Evolutionary conservation across 2,797 vertebrate genomes (phyloP).

Genomic region (Neosalanx taihuensis): DNA sequence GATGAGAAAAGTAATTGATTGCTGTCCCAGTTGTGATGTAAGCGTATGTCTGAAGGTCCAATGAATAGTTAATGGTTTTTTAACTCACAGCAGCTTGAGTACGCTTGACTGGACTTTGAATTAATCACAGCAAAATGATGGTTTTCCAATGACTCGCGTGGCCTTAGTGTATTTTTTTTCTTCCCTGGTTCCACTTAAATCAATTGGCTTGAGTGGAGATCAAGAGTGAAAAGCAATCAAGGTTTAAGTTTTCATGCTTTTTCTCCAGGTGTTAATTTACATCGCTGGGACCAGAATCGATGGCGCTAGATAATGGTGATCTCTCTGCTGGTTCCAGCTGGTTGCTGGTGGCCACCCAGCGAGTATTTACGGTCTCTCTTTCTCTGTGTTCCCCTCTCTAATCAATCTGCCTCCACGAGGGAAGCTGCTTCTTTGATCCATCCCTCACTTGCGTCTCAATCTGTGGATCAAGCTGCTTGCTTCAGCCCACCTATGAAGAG

Average conservation of each 20-base stretch:
- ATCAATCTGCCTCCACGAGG: neutral
- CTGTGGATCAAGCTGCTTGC: neutral
- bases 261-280: constrained; percentile 79
- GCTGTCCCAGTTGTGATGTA: constrained; percentile 51
- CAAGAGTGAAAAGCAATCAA: constrained; percentile 80
- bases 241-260: constrained; percentile 74
- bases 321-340: constrained; percentile 45
- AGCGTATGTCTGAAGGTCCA: constrained; percentile 40
- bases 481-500: constrained; percentile 9
- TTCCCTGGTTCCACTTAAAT: constrained; percentile 68
- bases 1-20: constrained; percentile 63
- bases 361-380: constrained; percentile 17
- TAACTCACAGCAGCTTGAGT: constrained; percentile 24
- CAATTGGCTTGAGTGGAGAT: constrained; percentile 76
- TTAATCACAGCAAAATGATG: constrained; percentile 38
- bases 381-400: neutral
- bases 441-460: constrained; percentile 7
- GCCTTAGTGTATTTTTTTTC: constrained; percentile 54
- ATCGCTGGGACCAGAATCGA: constrained; percentile 71
- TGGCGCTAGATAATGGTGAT: constrained; percentile 66
- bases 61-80: constrained; percentile 50
- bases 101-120: constrained; percentile 28
- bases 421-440: constrained; percentile 18
- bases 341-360: constrained; percentile 37
- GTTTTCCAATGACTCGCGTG: constrained; percentile 27